Conservation (phyloP, 2,113 vertebrate species). For the Oncorhynchus keta region DNA sequence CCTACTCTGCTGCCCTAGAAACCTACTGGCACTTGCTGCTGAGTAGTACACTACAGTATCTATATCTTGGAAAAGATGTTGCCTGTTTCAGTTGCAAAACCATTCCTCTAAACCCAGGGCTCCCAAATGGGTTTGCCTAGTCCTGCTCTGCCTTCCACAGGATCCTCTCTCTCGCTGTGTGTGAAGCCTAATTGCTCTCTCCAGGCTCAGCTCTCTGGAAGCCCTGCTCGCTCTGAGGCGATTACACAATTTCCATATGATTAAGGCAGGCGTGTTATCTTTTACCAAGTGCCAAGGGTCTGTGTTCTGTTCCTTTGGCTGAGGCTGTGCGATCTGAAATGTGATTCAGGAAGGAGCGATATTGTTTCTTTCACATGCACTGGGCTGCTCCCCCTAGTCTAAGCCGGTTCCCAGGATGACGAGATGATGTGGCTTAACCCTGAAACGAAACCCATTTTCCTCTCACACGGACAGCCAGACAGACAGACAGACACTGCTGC, state of each 20-base stretch:
- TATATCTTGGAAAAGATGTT: background rate
- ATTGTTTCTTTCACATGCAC: slow-evolving; percentile 15
- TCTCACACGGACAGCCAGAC: background rate
- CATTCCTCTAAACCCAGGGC: too few relatives aligned
- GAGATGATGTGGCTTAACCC: slow-evolving; percentile 12
- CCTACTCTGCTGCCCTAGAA: slow-evolving; percentile 20
- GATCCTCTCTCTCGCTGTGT: too few relatives aligned
- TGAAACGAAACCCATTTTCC: slow-evolving; percentile 59
- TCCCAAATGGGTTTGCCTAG: background rate
- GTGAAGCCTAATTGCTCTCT: too few relatives aligned
- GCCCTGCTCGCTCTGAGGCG: too few relatives aligned
- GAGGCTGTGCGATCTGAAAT: slow-evolving; percentile 40
- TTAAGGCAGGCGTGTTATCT: too few relatives aligned
- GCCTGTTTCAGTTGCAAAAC: background rate
- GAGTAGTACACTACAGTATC: background rate
- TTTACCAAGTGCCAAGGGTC: too few relatives aligned
- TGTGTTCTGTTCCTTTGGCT: too few relatives aligned
- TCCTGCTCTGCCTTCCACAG: too few relatives aligned
- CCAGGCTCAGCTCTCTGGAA: too few relatives aligned
- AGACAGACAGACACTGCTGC: background rate
- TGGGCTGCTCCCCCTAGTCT: background rate
- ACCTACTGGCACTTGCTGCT: background rate
- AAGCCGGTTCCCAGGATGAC: background rate
- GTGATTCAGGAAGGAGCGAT: slow-evolving; percentile 16
- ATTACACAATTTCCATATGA: too few relatives aligned